A percentile compares a stretch with the other conserved stretches of the same genome.
These are phyloP conservation scores for Peromyscus leucopus DNA, from an alignment of 2,113 vertebrate genomes.

Conservation along the genomic window DNA sequence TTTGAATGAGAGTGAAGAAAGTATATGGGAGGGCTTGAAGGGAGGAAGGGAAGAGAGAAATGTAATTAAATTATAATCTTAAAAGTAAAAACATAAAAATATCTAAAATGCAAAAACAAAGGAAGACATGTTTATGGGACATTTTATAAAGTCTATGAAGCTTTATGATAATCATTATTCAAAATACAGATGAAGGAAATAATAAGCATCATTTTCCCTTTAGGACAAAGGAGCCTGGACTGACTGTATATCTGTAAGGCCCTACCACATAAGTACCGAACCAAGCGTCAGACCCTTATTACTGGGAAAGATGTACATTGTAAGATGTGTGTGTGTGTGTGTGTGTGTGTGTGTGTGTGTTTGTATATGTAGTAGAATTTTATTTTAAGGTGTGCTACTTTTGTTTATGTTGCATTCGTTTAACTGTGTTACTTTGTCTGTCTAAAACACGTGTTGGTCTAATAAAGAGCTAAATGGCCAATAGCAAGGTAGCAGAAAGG, in stretches of 20 bases:
- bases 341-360: too few relatives aligned
- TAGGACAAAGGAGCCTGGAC: not conserved
- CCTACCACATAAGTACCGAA: not conserved
- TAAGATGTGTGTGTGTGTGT: too few relatives aligned
- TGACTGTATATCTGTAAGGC: not conserved
- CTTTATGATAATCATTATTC: constrained; percentile 62
- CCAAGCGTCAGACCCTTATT: too few relatives aligned
- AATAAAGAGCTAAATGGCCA: too few relatives aligned
- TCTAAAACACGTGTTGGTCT: too few relatives aligned
- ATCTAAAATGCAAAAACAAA: not conserved
- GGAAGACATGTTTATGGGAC: not conserved
- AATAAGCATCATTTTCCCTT: constrained; percentile 45
- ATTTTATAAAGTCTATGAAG: constrained; percentile 52
- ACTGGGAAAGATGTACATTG: not conserved
- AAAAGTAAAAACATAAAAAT: not conserved
- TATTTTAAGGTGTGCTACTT: too few relatives aligned
- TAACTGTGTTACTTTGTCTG: too few relatives aligned
- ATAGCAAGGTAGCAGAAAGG: too few relatives aligned
- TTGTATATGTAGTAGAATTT: too few relatives aligned
- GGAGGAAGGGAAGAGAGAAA: not conserved
- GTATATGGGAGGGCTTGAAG: not conserved
- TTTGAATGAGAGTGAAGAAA: not conserved
- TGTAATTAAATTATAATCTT: not conserved
- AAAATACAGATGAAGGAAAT: constrained; percentile 27
- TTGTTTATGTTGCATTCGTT: too few relatives aligned